Conservation (phyloP, 2,888 invertebrate species). For the Harpalus rufipes region DNA sequence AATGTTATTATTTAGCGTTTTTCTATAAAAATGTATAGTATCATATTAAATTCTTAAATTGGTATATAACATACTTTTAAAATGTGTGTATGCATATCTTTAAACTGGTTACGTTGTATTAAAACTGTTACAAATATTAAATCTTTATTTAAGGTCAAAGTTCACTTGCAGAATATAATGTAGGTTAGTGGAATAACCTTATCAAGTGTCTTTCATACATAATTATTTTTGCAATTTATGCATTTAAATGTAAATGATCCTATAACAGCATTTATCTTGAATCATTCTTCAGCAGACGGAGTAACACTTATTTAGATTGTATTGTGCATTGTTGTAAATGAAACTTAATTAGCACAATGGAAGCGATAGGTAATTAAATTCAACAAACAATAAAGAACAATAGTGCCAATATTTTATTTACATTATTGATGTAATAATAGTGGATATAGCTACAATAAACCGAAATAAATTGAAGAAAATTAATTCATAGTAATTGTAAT, state of each 20-base stretch:
- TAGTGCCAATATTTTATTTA: too few species aligned
- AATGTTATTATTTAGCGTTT: too few species aligned
- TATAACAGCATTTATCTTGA: constrained; percentile 15
- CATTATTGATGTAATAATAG: too few species aligned
- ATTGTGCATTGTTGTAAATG: not conserved
- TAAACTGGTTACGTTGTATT: not conserved
- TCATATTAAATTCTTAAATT: too few species aligned
- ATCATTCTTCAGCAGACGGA: not conserved
- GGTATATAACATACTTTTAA: too few species aligned
- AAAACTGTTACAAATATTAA: not conserved
- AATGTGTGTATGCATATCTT: not conserved
- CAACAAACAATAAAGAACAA: not conserved
- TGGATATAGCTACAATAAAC: too few species aligned
- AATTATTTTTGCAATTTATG: constrained; percentile 33
- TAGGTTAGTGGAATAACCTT: constrained; percentile 34
- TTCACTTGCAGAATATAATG: constrained; percentile 21
- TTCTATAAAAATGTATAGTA: too few species aligned
- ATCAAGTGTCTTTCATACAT: constrained; percentile 29
- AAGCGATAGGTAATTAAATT: constrained; percentile 1
- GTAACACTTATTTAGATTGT: constrained; percentile 18
- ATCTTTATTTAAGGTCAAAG: constrained; percentile 19
- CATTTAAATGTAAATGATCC: constrained; percentile 27
- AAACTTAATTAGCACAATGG: constrained; percentile 18
- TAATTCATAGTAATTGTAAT: too few species aligned
- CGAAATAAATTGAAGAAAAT: too few species aligned